phyloP scores from a whole-genome alignment of 2,888 invertebrate species.

The Gibbula magus region DNA sequence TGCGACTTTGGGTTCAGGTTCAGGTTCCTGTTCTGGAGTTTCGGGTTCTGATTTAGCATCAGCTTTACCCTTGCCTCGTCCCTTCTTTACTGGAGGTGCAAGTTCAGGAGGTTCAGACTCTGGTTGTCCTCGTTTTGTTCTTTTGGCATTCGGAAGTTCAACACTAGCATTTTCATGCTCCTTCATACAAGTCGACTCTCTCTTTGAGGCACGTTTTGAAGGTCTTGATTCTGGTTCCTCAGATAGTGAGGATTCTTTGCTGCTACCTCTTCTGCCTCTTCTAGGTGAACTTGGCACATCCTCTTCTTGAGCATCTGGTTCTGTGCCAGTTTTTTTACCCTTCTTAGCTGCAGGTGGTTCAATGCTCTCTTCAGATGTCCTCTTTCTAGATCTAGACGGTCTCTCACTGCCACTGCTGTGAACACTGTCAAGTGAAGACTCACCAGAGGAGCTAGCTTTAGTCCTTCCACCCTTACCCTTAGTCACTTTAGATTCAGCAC shows the following conservation, averaged over 20 bases:
- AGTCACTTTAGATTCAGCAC: not conserved
- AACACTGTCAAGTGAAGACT: not conserved
- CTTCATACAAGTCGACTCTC: not conserved
- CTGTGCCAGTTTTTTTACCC: not conserved
- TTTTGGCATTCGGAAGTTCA: not conserved
- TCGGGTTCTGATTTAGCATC: not conserved
- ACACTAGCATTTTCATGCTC: not conserved
- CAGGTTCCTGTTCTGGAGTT: not conserved
- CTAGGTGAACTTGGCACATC: not conserved
- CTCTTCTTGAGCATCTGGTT: not conserved
- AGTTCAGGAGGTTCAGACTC: conserved; percentile 34
- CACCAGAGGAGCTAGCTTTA: not conserved
- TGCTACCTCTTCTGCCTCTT: not conserved
- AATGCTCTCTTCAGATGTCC: not conserved
- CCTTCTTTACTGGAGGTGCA: not conserved
- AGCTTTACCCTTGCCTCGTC: not conserved
- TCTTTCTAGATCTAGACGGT: not conserved
- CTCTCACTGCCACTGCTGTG: not conserved
- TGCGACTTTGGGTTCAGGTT: not conserved
- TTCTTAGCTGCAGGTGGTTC: not conserved
- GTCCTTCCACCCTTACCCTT: not conserved
- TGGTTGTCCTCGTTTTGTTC: conserved; percentile 29
- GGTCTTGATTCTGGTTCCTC: not conserved
- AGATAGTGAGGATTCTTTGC: not conserved
- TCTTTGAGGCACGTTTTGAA: not conserved